phyloP scores from a whole-genome alignment of 2,113 vertebrate species.

The Cinclus mexicanus region DNA sequence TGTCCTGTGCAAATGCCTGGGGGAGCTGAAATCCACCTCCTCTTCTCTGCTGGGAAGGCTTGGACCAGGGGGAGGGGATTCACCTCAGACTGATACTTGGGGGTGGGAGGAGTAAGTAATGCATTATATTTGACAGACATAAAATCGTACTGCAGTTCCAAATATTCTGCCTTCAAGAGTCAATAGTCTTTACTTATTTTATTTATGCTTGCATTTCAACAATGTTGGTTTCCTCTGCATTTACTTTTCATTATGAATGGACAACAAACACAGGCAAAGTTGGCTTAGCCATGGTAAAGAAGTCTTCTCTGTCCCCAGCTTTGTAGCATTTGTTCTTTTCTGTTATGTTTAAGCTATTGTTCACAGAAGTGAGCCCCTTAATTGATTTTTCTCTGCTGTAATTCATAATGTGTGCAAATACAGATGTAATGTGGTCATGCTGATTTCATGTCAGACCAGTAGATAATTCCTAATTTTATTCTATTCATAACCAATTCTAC shows the following conservation, averaged over 20 bases:
- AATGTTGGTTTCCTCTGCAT: background rate
- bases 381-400: background rate
- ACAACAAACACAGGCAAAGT: background rate
- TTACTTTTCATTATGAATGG: background rate
- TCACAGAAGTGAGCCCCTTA: background rate
- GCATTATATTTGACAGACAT: background rate
- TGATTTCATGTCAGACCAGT: background rate
- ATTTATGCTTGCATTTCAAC: background rate
- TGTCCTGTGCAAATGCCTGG: background rate
- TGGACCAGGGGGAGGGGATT: background rate
- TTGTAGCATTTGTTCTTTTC: background rate
- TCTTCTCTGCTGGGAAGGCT: background rate
- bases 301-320: background rate
- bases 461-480: slow-evolving; percentile 15
- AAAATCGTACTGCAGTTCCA: background rate
- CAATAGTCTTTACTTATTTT: background rate
- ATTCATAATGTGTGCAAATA: background rate
- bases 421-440: background rate
- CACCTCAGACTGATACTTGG: background rate
- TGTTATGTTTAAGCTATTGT: background rate
- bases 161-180: background rate
- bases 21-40: background rate
- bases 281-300: background rate
- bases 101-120: background rate
- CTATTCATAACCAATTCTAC: background rate